Evolutionary conservation across 30 jellyfish, hydroid and myxozoan genomes (phyloP).

Genomic region (Clytia hemisphaerica): DNA sequence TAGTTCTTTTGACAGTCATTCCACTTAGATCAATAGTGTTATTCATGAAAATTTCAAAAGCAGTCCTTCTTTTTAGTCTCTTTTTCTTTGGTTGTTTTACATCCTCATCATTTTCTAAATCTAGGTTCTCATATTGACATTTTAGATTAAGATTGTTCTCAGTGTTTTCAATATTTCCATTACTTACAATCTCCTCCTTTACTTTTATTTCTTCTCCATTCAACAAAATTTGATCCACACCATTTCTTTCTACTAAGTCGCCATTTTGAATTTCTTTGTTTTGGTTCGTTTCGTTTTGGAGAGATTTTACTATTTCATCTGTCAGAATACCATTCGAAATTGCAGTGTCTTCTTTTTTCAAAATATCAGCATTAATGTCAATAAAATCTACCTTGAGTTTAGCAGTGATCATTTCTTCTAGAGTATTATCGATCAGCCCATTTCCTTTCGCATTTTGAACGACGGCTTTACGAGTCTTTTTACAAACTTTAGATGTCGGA

Average conservation of each 20-base stretch:
- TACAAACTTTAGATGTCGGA: no score
- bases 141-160: neutral
- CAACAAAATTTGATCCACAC: no score
- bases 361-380: neutral
- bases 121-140: no score
- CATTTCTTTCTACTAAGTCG: no score
- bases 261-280: neutral
- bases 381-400: neutral
- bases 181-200: neutral
- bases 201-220: neutral
- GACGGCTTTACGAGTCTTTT: no score
- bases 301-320: neutral
- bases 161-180: neutral
- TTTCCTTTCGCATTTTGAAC: neutral
- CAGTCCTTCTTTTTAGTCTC: neutral
- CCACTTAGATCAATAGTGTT: neutral
- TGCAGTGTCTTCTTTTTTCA: neutral
- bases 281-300: neutral
- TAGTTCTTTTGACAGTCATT: neutral
- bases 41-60: neutral
- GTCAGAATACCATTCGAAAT: neutral
- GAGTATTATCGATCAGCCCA: neutral
- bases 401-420: neutral
- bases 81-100: neutral
- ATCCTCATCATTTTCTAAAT: neutral